Percentiles rank a stretch among this genome's conserved stretches.
Evolutionary conservation across 2,888 invertebrate genomes (phyloP).

Genomic region (Beris morrisii): DNA sequence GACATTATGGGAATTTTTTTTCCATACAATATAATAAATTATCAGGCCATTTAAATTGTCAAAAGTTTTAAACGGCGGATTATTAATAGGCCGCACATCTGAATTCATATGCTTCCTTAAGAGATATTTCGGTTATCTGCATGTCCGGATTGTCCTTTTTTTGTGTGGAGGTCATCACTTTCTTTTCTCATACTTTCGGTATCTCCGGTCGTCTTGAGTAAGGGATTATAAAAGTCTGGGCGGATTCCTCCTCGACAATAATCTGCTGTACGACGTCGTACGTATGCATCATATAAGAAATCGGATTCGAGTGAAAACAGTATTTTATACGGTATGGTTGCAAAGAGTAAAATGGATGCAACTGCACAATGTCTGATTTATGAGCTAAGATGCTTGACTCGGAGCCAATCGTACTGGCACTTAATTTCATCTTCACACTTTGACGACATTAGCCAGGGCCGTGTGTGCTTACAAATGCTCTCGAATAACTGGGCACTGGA

Average conservation of each 20-base stretch:
- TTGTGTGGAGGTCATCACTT: conserved; percentile 23
- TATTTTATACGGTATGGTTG: no score
- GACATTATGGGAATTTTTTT: conserved; percentile 30
- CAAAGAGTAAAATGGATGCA: no score
- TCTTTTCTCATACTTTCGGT: not conserved
- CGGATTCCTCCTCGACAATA: no score
- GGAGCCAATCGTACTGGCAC: conserved; percentile 43
- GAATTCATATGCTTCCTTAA: conserved; percentile 20
- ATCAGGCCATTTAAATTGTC: conserved; percentile 42
- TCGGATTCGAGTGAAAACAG: no score
- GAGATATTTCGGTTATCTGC: conserved; percentile 14
- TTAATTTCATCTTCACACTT: conserved; percentile 43
- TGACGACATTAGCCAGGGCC: conserved; percentile 19
- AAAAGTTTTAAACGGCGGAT: conserved; percentile 43
- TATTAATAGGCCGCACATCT: conserved; percentile 42
- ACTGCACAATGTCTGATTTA: conserved; percentile 38
- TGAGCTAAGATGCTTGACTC: conserved; percentile 40
- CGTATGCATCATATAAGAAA: no score
- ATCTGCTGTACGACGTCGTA: no score
- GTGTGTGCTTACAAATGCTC: no score
- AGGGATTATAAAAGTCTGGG: no score
- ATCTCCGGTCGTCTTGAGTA: no score
- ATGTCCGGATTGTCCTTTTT: conserved; percentile 1
- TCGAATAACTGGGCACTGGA: no score
- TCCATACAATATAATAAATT: conserved; percentile 21